phyloP scores from a whole-genome alignment of 2,797 vertebrate genomes.

The Pristis pectinata region DNA sequence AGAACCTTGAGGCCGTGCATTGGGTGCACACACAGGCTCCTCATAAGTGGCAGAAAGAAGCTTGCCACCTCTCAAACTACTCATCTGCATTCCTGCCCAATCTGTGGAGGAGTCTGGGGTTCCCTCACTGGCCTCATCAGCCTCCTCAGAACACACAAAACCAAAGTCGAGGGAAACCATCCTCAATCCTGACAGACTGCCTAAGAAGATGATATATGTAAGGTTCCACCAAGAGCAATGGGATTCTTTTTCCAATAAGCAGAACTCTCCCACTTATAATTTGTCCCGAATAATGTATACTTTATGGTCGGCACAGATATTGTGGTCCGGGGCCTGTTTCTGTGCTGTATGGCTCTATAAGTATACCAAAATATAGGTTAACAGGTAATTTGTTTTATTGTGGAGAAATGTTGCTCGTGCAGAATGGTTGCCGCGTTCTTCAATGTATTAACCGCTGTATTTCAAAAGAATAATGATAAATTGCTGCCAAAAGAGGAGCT shows the following conservation, averaged over 20 bases:
- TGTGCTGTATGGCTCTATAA: not conserved
- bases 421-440: not conserved
- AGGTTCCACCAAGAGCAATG: not conserved
- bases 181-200: too few species aligned
- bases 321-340: too few species aligned
- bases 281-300: not conserved
- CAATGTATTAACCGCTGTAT: not conserved
- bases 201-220: not conserved
- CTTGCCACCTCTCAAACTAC: too few species aligned
- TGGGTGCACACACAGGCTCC: too few species aligned
- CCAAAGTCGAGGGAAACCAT: too few species aligned
- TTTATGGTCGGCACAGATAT: too few species aligned
- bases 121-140: too few species aligned
- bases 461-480: not conserved
- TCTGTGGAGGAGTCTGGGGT: too few species aligned
- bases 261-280: not conserved
- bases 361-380: not conserved
- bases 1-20: too few species aligned
- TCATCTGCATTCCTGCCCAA: too few species aligned
- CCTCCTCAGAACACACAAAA: too few species aligned
- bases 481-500: not conserved
- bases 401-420: not conserved
- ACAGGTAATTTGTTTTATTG: not conserved
- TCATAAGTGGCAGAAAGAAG: too few species aligned
- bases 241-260: not conserved